Percentiles rank a stretch among this genome's conserved stretches.
These are phyloP conservation scores for Andrena marginata DNA, from an alignment of 2,888 invertebrate genomes.

Conservation along the genomic window DNA sequence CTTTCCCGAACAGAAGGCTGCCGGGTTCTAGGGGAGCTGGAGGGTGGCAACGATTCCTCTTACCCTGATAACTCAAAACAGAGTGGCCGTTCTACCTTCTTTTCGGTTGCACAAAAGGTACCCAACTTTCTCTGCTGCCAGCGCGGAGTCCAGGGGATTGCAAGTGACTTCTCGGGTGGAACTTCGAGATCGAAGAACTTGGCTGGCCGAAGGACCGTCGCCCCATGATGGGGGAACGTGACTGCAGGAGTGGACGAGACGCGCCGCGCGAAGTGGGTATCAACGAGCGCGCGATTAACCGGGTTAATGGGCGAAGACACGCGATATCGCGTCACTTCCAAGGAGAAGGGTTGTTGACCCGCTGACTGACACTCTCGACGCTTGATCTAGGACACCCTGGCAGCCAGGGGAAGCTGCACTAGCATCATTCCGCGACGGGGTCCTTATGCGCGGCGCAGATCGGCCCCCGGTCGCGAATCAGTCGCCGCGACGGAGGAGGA, in stretches of 20 bases:
- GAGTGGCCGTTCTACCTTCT: constrained; percentile 10
- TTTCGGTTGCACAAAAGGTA: constrained; percentile 3
- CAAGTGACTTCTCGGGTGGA: not conserved
- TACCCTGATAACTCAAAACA: constrained; percentile 15
- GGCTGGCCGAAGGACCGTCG: not conserved
- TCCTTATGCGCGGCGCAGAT: constrained; percentile 25
- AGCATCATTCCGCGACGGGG: not conserved
- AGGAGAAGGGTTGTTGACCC: constrained; percentile 79
- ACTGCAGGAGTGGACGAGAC: constrained; percentile 59
- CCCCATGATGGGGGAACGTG: constrained; percentile 49
- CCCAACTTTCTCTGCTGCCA: not conserved
- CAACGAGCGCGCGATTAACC: constrained; percentile 80
- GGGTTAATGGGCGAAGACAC: constrained; percentile 79
- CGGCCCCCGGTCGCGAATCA: constrained; percentile 5
- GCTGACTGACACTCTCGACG: constrained; percentile 67
- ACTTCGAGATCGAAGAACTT: not conserved
- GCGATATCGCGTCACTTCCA: constrained; percentile 73
- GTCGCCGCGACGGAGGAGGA: not conserved
- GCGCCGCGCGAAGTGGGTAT: constrained; percentile 74
- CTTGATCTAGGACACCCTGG: constrained; percentile 59
- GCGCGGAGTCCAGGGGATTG: not conserved
- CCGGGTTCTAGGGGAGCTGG: not conserved
- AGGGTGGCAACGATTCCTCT: not conserved
- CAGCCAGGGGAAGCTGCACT: not conserved
- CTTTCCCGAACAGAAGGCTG: not conserved